Base-by-base conservation (phyloP, 2,113 vertebrate species). In the Pseudorasbora parva region DNA sequence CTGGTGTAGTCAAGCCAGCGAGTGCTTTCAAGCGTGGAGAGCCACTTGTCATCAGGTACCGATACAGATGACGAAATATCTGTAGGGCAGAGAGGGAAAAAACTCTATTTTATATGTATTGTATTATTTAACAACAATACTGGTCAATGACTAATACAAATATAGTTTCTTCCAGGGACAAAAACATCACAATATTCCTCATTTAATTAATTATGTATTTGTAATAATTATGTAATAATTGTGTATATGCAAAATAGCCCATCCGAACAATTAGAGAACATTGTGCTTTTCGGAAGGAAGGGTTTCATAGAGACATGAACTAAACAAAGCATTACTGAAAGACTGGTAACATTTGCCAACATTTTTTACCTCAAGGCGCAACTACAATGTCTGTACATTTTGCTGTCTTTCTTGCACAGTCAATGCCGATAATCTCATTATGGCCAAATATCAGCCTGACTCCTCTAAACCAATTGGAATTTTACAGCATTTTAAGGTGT, bases 1-100 rank as follows among this genome's bases (percentile, higher is more conserved):
- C 96, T 95, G 68, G 93, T 92, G 0, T 96, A 95, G 75, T 99
- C 96, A 59, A 98, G 86, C 97, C 97, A 99, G 66, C 86, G 96
- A 0, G 96, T 98, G 47, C 92, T 94, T 87, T 98, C 97, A 92
- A 99, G 92, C 1, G 94, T 94, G 0, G 97, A 98, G 17, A 98
- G 92, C 97, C 97, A 99, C 83, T 97, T 98, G 83, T 98, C 97
- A 66, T 98, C 97, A 0, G 94, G 91, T 8, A 94, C 92, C 0
- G 92, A 91, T 80, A 92, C 91, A 0, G 95, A 93, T 9, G 95
- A 92, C 21, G 95, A 94, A 79, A 95, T 93, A 86, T 97, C 97
- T 98, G 87, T 14, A 51, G 74, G 59, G 59, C 8, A n/a, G 3
- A 69, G 15, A 0, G 56, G 37, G 5, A 47, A 19, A 21, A 74